Percentiles rank a stretch among this genome's conserved stretches.
phyloP scores from a whole-genome alignment of 2,113 vertebrate species.

The Myiozetetes cayanensis region DNA sequence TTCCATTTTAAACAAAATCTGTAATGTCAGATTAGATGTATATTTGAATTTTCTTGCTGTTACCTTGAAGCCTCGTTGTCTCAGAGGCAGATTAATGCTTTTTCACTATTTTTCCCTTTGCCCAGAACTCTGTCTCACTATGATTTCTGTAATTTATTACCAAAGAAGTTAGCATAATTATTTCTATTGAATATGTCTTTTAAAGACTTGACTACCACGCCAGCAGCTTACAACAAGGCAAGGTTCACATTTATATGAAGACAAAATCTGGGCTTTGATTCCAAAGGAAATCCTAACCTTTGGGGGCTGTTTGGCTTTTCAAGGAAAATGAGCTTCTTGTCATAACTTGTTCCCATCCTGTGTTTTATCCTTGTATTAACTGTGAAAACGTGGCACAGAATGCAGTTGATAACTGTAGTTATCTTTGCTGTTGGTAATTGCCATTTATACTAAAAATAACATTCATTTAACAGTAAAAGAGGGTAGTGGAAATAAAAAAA shows the following conservation, averaged over 20 bases:
- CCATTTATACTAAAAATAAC: background rate
- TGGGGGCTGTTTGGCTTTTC: background rate
- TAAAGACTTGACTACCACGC: background rate
- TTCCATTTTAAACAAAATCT: background rate
- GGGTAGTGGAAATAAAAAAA: background rate
- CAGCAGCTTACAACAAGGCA: background rate
- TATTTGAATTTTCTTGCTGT: slow-evolving; percentile 10
- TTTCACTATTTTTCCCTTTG: background rate
- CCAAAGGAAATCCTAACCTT: background rate
- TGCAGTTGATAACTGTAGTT: background rate
- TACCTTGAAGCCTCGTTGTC: background rate
- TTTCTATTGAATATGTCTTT: background rate
- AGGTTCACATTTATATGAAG: background rate
- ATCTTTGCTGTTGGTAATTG: background rate
- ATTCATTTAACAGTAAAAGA: background rate
- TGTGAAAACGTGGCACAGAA: background rate
- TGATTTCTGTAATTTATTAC: background rate
- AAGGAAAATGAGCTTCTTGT: background rate
- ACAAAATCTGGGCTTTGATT: background rate
- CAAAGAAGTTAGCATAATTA: slow-evolving; percentile 9
- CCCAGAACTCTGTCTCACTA: background rate
- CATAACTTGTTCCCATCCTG: background rate
- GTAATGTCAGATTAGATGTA: background rate
- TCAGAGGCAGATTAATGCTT: background rate
- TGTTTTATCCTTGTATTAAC: background rate